Base-by-base conservation (phyloP, 1,140 invertebrate genomes). In the Camponotus floridanus region DNA sequence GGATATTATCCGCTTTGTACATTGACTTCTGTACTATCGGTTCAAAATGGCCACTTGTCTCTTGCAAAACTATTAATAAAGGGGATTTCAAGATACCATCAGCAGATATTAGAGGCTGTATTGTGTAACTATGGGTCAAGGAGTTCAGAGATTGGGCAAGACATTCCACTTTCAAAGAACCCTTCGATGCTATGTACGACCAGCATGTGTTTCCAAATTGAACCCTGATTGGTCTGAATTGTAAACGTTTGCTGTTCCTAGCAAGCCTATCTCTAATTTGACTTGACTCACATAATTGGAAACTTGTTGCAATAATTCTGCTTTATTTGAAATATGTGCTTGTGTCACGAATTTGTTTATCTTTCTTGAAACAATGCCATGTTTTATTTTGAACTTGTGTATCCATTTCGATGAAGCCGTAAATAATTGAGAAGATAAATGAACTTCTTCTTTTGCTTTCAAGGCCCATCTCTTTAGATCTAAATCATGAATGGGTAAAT, bases 221-320 rank as follows among this genome's bases (percentile, higher is more conserved):
- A 26, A 26, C 26, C 26, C 67, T 18, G n/a, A 70, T 51, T 42
- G 39, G 4, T 45, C 67, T 26, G 39, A 70, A 51, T 64, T 64
- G 61, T 64, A 64, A 36, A 64, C 61, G 13, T 64, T 64, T 33
- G 61, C 61, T 64, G 31, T 33, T 64, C 31, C 61, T 64, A 64
- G 13, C 61, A 64, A 64, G 39, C 7, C 39, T 42, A 64, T 64
- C 61, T 64, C 61, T 64, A 33, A 0, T 64, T 64, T 64, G 2
- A 64, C 61, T 64, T 64, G 31, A 33, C 31, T 64, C 31, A 64
- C 45, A 48, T 48, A 70, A 26, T 70, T 51, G 13, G 26, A 45
- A 70, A 26, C 0, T 45, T 45, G 8, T 64, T 64, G 0, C 31
- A 33, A 64, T 64, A 64, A 13, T 64, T 7, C 61, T 33, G 61